Evolutionary conservation across 2,888 invertebrate species (phyloP), one percentile per base, ranked within the genome.

Genomic region (Lampropteryx suffumata): DNA sequence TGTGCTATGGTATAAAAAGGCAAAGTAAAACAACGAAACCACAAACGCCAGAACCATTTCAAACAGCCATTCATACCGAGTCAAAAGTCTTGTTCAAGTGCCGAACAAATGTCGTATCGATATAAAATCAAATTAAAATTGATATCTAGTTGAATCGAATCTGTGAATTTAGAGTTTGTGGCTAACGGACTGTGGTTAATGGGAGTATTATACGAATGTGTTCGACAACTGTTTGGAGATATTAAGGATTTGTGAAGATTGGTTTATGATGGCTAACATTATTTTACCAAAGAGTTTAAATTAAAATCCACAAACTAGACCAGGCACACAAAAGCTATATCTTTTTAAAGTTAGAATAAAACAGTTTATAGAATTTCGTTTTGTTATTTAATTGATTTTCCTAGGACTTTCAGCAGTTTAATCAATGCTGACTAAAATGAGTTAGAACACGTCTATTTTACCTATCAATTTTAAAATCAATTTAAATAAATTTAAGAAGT

Each of bases 41-140:
- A 55, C 49, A 53, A 59, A 61, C 46, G 61, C 69, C 71, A 62
- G 50, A 70, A 72, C 58, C 68, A 57, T 66, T 74, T 64, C 40
- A 51, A 63, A 69, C 49, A 51, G 40, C 67, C 64, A 73, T 77
- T 69, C 50, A 67, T 73, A 65, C 43, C 40, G 26, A 54, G 45
- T 59, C 55, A 54, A 56, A 57, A 59, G 64, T 64, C 53, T 64
- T 67, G 69, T 63, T 67, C 69, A 67, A 73, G 69, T 65, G 67
- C 62, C 65, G 69, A 67, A 59, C 63, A 62, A 61, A 55, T 52
- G 54, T 40, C 62, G 65, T 72, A 73, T 74, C 73, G 73, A 76
- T 79, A 71, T 71, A 62, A 69, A 82, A 82, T 82, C 76, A 73
- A 84, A 84, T 84, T 78, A 75, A 75, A 82, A 80, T 79, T 76